Evolutionary conservation across 1,140 invertebrate genomes (phyloP).

Genomic region (Leptinotarsa undecemlineata): DNA sequence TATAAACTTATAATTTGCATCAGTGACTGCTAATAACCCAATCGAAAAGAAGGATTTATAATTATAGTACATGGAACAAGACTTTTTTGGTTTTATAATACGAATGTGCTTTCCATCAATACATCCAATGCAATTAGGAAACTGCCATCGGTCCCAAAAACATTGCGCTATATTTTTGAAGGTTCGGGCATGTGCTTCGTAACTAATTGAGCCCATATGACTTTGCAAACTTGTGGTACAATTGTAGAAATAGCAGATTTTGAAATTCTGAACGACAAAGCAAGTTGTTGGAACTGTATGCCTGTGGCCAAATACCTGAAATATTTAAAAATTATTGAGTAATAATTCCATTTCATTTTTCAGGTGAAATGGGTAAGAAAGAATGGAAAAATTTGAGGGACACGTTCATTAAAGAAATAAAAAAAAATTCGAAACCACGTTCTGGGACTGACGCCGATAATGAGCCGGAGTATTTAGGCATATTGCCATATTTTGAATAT

Average conservation of each 20-base stretch:
- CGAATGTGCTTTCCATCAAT: not conserved
- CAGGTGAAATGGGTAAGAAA: too few relatives aligned
- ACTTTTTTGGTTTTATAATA: not conserved
- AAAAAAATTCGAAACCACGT: too few relatives aligned
- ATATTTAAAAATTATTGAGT: not conserved
- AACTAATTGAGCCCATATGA: conserved; percentile 28
- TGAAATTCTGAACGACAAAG: conserved; percentile 3
- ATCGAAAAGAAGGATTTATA: not conserved
- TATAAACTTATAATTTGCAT: too few relatives aligned
- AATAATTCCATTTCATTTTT: too few relatives aligned
- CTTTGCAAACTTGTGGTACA: conserved; percentile 22
- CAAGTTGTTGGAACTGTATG: not conserved
- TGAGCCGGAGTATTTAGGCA: too few relatives aligned
- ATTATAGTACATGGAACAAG: not conserved
- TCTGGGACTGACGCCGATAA: too few relatives aligned
- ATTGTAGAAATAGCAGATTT: conserved; percentile 32
- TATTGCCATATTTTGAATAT: too few relatives aligned
- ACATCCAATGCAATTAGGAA: not conserved
- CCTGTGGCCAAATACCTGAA: not conserved
- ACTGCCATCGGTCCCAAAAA: conserved; percentile 21
- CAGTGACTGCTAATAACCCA: not conserved
- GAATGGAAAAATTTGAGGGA: too few relatives aligned
- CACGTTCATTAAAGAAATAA: too few relatives aligned
- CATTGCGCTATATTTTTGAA: conserved; percentile 29
- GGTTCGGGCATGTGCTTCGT: conserved; percentile 33